Evolutionary conservation across 2,113 vertebrate species (phyloP), one percentile per base, ranked within the genome.

Genomic region (Puntigrus tetrazona): DNA sequence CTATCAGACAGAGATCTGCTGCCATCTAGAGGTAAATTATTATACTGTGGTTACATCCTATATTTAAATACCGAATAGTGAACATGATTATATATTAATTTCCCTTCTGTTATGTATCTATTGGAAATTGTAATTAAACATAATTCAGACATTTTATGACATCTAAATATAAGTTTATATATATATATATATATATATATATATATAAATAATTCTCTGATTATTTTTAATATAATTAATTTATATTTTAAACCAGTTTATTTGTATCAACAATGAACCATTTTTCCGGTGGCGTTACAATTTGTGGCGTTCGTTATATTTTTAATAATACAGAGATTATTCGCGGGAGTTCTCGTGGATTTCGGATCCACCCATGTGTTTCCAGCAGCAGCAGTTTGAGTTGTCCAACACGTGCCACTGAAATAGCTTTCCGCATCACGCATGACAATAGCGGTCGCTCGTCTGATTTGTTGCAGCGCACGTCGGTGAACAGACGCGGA

Each of bases 11-110:
- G 81, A 82, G 13, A 3, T 90, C 78, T 77, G 7, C 84, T 90
- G 85, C 88, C 92, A 92, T 91, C 94, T 92, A 89, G 92, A 84
- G 92, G 27, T 7, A 9, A 0, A 65, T 2, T 57, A 0, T 50
- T 18, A 34, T 70, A 81, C 76, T 86, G 75, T 85, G 22, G 18
- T 3, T 45, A 10, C 6, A 18, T 65, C 1, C 7, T 8, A 59
- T 27, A 25, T 16, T 38, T 10, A 55, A 27, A 80, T 7, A 41
- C 9, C 9, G 7, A 52, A 59, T 6, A 16, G 20, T 18, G 9
- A 55, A 22, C 52, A 1, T 59, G 1, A 67, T 67, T 5, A 22
- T 25, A 29, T 1, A n/a, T 31, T 29, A 4, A 65, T 34, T 34
- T 20, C 29, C 20, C 0, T 65, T 65, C 14, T 65, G 18, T 20